Percentiles rank a stretch among this genome's conserved stretches.
Conservation (phyloP, 1,140 invertebrate genomes). For the Pseudomyrmex sp. region DNA sequence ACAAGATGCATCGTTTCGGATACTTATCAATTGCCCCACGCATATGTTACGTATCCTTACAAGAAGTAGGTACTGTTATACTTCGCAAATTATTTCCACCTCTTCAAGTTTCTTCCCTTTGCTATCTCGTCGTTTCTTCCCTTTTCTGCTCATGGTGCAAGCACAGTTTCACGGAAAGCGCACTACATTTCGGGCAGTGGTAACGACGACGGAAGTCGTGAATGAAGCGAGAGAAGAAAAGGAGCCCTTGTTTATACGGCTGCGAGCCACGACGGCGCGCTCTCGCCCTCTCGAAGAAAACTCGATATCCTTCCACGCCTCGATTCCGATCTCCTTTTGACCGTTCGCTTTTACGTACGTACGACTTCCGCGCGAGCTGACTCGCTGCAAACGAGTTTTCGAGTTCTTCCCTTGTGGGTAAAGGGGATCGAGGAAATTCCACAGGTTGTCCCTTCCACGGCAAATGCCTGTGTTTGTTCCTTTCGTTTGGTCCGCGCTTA, state of each 20-base stretch:
- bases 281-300: constrained; percentile 30
- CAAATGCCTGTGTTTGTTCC: constrained; percentile 48
- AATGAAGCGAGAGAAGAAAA: constrained; percentile 38
- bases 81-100: constrained; percentile 68
- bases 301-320: constrained; percentile 37
- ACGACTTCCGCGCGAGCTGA: constrained; percentile 62
- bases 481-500: constrained; percentile 48
- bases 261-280: constrained; percentile 29
- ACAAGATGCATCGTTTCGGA: no score
- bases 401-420: constrained; percentile 51
- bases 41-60: no score
- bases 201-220: constrained; percentile 13
- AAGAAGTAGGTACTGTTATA: constrained; percentile 52
- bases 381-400: constrained; percentile 72
- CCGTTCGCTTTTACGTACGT: constrained; percentile 60
- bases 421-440: constrained; percentile 71
- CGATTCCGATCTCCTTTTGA: constrained; percentile 54
- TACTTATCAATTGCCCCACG: background rate
- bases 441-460: constrained; percentile 69
- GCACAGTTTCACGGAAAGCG: constrained; percentile 45
- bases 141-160: constrained; percentile 7
- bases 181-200: constrained; percentile 59
- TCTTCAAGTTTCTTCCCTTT: background rate
- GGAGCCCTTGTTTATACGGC: constrained; percentile 50
- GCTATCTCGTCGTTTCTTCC: background rate